phyloP scores from a whole-genome alignment of 2,888 invertebrate genomes.

The Eurois occulta region DNA sequence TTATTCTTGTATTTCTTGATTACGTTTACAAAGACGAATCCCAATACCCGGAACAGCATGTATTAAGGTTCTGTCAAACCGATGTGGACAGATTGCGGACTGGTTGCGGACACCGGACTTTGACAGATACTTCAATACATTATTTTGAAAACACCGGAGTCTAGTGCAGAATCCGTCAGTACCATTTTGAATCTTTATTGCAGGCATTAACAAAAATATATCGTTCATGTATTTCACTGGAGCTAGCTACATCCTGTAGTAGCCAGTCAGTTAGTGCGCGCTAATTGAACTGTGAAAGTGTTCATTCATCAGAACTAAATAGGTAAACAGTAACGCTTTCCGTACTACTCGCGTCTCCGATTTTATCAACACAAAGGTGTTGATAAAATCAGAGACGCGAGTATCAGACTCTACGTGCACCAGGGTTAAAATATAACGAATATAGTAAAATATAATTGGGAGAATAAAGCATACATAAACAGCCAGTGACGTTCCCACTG shows the following conservation, averaged over 20 bases:
- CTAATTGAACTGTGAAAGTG: constrained; percentile 15
- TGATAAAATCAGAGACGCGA: constrained; percentile 1
- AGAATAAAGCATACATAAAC: background rate
- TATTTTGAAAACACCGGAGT: background rate
- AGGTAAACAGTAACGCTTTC: background rate
- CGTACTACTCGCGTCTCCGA: too few relatives aligned
- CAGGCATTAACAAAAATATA: background rate
- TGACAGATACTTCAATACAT: background rate
- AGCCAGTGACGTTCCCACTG: background rate
- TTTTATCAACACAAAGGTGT: too few relatives aligned
- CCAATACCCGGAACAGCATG: background rate
- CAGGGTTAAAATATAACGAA: background rate
- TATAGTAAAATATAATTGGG: background rate
- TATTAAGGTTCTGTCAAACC: background rate
- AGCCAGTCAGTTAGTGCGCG: constrained; percentile 25
- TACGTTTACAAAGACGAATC: background rate
- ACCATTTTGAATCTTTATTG: background rate
- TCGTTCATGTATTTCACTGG: background rate
- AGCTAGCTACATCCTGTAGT: background rate
- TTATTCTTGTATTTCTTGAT: background rate
- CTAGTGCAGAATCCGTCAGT: background rate
- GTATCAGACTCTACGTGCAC: background rate
- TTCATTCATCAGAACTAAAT: constrained; percentile 1
- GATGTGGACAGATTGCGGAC: background rate
- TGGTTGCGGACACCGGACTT: background rate